Evolutionary conservation across 2,797 vertebrate genomes (phyloP).

Genomic region (Oreochromis mossambicus): DNA sequence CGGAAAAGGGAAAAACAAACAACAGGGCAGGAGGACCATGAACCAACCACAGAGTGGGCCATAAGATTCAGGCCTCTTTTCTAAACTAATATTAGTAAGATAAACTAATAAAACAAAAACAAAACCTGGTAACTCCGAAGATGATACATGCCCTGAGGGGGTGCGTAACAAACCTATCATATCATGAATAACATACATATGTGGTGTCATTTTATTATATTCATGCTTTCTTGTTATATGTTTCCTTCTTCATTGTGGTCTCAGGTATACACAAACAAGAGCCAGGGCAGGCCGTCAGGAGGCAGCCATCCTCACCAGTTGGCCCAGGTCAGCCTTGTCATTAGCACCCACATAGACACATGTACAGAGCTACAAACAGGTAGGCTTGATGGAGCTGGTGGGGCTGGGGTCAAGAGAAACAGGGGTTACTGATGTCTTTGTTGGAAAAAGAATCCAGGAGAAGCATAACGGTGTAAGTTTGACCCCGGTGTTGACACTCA

Average conservation of each 20-base stretch:
- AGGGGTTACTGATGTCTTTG: constrained; percentile 2
- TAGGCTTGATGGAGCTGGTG: constrained; percentile 1
- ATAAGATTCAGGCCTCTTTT: not conserved
- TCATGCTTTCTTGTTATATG: not conserved
- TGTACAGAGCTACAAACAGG: not conserved
- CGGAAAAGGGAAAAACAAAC: not conserved
- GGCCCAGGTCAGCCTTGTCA: constrained; percentile 73
- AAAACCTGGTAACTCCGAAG: not conserved
- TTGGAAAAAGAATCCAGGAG: constrained; percentile 32
- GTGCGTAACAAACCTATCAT: not conserved
- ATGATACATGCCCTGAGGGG: not conserved
- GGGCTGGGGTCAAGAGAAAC: constrained; percentile 34
- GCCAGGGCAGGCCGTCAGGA: constrained; percentile 62
- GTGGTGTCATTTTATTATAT: not conserved
- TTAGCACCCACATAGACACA: constrained; percentile 13
- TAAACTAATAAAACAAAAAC: not conserved
- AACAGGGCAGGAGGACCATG: not conserved
- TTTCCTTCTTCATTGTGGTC: constrained; percentile 6
- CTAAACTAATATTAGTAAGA: not conserved
- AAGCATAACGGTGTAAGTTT: constrained; percentile 11
- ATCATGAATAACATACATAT: not conserved
- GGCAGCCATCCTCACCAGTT: constrained; percentile 61
- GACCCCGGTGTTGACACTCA: constrained; percentile 36
- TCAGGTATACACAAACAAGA: constrained; percentile 76
- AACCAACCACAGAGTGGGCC: not conserved